Conservation (phyloP, 2,797 vertebrate species). For the Phataginus tetradactyla region DNA sequence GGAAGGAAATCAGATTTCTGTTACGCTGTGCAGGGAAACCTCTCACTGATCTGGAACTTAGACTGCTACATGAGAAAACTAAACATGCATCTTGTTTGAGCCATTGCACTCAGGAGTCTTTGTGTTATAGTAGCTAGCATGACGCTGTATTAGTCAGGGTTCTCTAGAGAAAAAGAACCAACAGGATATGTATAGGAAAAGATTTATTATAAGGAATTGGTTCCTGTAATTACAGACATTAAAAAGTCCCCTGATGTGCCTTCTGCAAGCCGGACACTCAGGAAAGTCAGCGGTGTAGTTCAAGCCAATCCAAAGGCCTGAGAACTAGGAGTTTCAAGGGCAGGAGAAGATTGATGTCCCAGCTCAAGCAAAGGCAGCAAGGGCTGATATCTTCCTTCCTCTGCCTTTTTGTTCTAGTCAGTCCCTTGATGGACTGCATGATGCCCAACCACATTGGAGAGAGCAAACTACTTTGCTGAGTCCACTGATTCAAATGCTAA, state of each 20-base stretch:
- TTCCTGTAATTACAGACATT: not conserved
- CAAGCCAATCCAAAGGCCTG: not conserved
- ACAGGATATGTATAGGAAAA: not conserved
- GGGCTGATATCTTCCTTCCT: not conserved
- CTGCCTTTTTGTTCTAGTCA: not conserved
- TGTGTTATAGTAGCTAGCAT: not conserved
- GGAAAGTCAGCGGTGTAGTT: not conserved
- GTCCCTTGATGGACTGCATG: not conserved
- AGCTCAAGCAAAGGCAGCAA: not conserved
- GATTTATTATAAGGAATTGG: not conserved
- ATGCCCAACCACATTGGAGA: not conserved
- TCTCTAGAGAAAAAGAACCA: not conserved
- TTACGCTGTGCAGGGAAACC: not conserved
- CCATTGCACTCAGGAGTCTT: not conserved
- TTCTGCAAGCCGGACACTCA: not conserved
- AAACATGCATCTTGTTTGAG: not conserved
- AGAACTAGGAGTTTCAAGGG: not conserved
- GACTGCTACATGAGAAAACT: not conserved
- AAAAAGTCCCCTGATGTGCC: not conserved
- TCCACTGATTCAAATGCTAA: not conserved
- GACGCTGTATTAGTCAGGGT: not conserved
- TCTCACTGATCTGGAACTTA: not conserved
- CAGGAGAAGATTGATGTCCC: not conserved
- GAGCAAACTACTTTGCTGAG: not conserved
- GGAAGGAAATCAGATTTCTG: not conserved